These are phyloP conservation scores for Alaudala cheleensis DNA, from an alignment of 2,113 vertebrate genomes.

Conservation along the genomic window DNA sequence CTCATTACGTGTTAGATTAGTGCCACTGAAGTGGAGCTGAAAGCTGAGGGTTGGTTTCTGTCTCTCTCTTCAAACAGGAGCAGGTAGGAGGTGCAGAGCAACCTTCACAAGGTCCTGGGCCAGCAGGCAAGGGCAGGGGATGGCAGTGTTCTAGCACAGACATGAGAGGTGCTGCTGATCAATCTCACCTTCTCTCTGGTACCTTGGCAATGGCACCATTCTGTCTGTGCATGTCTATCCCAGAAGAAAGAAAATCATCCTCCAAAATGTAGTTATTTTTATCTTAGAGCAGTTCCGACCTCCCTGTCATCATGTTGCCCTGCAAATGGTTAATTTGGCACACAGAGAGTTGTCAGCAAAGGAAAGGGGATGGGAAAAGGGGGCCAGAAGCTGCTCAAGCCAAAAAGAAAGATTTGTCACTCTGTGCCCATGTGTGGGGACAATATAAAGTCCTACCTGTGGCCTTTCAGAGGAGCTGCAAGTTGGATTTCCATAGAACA, in stretches of 20 bases:
- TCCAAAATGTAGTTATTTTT: background rate
- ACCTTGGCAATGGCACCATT: background rate
- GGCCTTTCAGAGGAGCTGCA: background rate
- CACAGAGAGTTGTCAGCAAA: background rate
- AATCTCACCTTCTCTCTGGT: background rate
- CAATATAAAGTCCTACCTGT: background rate
- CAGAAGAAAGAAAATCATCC: background rate
- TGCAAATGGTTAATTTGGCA: background rate
- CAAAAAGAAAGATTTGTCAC: background rate
- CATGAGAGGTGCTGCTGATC: background rate
- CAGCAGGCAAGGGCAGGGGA: background rate
- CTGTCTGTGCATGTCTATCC: background rate
- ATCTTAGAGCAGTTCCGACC: background rate
- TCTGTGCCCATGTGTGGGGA: background rate
- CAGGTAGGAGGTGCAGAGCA: background rate
- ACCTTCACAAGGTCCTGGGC: background rate
- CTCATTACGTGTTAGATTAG: background rate
- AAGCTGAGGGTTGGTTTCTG: background rate
- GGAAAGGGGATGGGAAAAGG: background rate
- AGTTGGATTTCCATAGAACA: background rate
- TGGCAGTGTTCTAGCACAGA: background rate
- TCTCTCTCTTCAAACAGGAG: background rate
- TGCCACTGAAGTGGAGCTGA: background rate
- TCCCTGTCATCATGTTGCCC: background rate
- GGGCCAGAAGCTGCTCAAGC: background rate